These are phyloP conservation scores for Muscicapa striata DNA, from an alignment of 2,797 vertebrate genomes.

Conservation along the genomic window DNA sequence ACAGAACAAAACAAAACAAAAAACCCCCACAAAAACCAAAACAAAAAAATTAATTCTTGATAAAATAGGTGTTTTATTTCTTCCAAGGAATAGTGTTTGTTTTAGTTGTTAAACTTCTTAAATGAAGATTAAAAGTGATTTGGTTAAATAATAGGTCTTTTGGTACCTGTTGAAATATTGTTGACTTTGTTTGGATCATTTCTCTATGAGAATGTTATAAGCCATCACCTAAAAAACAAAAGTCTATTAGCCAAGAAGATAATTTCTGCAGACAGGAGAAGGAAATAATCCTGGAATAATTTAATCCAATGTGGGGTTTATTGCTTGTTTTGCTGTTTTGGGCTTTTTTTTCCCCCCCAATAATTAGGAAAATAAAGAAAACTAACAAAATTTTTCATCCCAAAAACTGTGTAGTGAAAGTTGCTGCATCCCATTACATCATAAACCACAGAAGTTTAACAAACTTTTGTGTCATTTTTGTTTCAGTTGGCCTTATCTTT, in stretches of 20 bases:
- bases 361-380: neutral
- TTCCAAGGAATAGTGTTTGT: neutral
- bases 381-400: accelerated
- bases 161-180: neutral
- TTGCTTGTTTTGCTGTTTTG: neutral
- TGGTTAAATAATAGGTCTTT: neutral
- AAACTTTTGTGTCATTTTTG: neutral
- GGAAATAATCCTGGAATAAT: neutral
- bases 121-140: neutral
- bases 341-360: neutral
- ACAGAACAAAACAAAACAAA: too few relatives aligned
- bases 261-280: neutral
- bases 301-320: accelerated
- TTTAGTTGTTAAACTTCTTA: neutral
- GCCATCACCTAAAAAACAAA: neutral
- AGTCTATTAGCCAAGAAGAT: neutral
- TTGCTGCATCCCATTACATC: neutral
- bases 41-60: accelerated
- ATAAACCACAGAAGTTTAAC: neutral
- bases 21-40: neutral
- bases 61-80: neutral
- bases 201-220: neutral
- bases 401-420: neutral
- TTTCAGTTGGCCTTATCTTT: neutral
- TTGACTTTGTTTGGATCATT: neutral